Evolutionary conservation across 92 coral and sea anemone genomes (phyloP).

Genomic region (Zoanthus gigantus): DNA sequence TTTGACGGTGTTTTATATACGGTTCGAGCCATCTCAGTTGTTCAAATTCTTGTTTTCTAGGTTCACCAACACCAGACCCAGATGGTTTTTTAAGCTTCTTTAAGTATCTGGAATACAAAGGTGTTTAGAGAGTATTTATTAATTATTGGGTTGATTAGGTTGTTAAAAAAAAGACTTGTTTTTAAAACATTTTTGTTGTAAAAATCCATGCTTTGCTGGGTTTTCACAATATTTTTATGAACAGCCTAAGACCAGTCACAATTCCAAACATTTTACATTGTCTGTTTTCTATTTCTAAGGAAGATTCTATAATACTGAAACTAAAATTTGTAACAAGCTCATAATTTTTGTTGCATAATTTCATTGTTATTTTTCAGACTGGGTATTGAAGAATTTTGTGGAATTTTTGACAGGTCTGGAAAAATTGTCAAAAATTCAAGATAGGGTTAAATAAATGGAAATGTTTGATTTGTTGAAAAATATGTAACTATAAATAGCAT

Average conservation of each 20-base stretch:
- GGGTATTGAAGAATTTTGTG: conserved; percentile 8
- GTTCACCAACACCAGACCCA: conserved; percentile 37
- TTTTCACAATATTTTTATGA: conserved; percentile 2
- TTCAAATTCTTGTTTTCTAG: conserved; percentile 37
- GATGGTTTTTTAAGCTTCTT: not conserved
- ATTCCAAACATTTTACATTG: conserved; percentile 13
- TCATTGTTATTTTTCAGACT: conserved; percentile 20
- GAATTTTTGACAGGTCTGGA: conserved; percentile 15
- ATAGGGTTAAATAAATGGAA: conserved; percentile 19
- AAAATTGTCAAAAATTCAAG: conserved; percentile 17
- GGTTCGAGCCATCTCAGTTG: conserved; percentile 25
- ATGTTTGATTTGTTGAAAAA: conserved; percentile 7
- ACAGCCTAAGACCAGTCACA: conserved; percentile 23
- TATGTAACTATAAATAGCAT: not conserved
- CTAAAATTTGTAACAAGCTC: not conserved
- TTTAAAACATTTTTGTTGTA: conserved; percentile 5
- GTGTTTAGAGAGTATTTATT: conserved; percentile 17
- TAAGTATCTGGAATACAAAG: conserved; percentile 26
- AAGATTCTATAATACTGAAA: conserved; percentile 12
- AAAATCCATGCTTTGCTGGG: not conserved
- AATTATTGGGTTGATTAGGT: conserved; percentile 10
- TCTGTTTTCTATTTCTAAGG: conserved; percentile 11
- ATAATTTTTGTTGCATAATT: not conserved
- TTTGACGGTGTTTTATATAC: conserved; percentile 33
- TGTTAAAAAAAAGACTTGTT: not conserved